Base-by-base conservation (phyloP, 2,113 vertebrate genomes). In the Todiramphus chloris region DNA sequence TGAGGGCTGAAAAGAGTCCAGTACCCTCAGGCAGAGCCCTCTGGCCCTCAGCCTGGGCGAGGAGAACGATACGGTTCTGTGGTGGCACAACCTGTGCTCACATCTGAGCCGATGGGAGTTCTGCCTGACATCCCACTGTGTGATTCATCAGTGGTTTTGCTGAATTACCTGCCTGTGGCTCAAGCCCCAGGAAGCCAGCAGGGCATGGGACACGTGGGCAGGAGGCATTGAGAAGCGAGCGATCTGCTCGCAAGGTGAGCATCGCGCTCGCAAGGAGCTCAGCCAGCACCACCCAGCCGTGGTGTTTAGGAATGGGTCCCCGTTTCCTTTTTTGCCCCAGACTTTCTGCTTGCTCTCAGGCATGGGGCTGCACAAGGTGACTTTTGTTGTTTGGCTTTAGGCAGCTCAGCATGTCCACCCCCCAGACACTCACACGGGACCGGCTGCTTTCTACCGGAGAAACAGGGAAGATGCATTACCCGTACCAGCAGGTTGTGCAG, bases 261-360 rank as follows among this genome's bases (percentile, higher is more conserved):
- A 28, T 24, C 0, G 0, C 0, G 3, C 51, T 56, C 4, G 0
- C 39, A 6, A 13, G 9, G 31, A 39, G 19, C 20, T 35, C n/a
- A 39, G 73, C 43, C 50, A 19, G 28, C 2, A 1, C 11, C 13
- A 27, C n/a, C 24, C 41, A 1, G 37, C 51, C 2, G 0, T 4
- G 37, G 17, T 9, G 0, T 39, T 41, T 8, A 6, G 15, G 35
- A 20, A 10, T 9, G 27, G 43, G 16, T 41, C 59, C 44, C 48
- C 60, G 3, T 39, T 62, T 28, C 60, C 7, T 33, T 56, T 56
- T 13, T 43, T 43, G 41, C 30, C 39, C 66, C 16, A 1, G 6
- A 17, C 11, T 13, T 33, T 8, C n/a, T 39, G 18, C 8, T 69
- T 50, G 50, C 35, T 5, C 37, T 60, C 35, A 5, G 35, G 21